These are phyloP conservation scores for Bruchidius siliquastri DNA, from an alignment of 2,888 invertebrate genomes.

Conservation along the genomic window DNA sequence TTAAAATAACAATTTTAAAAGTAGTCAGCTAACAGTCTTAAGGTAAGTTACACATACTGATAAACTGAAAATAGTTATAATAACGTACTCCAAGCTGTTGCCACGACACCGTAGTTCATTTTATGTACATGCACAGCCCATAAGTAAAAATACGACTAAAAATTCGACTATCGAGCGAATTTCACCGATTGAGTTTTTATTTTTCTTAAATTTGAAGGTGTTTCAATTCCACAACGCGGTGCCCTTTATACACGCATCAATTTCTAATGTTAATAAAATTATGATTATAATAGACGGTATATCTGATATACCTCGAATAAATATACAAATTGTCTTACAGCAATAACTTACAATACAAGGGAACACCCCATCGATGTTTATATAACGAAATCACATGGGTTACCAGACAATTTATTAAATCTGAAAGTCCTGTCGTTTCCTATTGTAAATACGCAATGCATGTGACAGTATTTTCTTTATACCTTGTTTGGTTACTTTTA, in stretches of 20 bases:
- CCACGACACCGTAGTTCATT: constrained; percentile 35
- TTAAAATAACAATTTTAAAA: constrained; percentile 36
- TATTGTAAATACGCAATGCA: not conserved
- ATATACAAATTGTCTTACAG: constrained; percentile 9
- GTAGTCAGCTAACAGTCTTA: constrained; percentile 47
- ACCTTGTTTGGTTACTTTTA: not conserved
- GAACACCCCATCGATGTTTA: not conserved
- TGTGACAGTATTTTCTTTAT: not conserved
- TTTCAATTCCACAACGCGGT: constrained; percentile 11
- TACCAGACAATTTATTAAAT: not conserved
- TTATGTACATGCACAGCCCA: constrained; percentile 48
- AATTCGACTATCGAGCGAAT: constrained; percentile 5
- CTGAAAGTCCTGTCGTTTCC: not conserved
- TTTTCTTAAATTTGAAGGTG: not conserved
- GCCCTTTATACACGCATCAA: constrained; percentile 8
- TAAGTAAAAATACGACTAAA: constrained; percentile 39
- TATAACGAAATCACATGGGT: not conserved
- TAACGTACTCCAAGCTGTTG: constrained; percentile 38
- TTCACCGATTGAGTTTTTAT: not conserved
- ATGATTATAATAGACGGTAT: constrained; percentile 9
- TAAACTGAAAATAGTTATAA: not conserved
- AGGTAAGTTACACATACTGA: constrained; percentile 36
- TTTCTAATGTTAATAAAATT: constrained; percentile 7
- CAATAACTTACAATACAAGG: not conserved
- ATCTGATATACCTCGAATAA: constrained; percentile 10